A percentile compares a stretch with the other conserved stretches of the same genome.
Evolutionary conservation across 1,140 invertebrate genomes (phyloP).

Genomic region (Trachelipus rathkii): DNA sequence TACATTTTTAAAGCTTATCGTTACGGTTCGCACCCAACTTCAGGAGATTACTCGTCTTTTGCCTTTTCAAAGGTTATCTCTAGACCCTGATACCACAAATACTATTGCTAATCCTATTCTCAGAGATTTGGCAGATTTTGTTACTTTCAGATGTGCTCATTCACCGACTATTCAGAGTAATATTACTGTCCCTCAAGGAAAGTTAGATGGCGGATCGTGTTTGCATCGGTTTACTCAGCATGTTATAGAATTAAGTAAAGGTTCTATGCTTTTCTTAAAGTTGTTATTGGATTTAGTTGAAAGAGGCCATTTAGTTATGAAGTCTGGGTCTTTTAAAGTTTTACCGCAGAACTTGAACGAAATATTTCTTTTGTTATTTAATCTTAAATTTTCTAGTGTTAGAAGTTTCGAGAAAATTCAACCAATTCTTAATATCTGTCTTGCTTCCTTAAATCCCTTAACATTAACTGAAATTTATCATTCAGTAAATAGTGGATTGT

Average conservation of each 20-base stretch:
- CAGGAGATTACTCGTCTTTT: constrained; percentile 75
- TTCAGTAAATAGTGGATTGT: constrained; percentile 78
- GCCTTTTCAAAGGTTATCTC: constrained; percentile 63
- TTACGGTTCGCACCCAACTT: constrained; percentile 79
- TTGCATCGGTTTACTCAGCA: constrained; percentile 72
- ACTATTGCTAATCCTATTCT: constrained; percentile 50
- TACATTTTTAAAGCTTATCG: constrained; percentile 82
- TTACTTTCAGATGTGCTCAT: constrained; percentile 71
- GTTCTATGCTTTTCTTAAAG: constrained; percentile 87
- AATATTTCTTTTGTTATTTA: constrained; percentile 89
- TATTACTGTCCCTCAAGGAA: constrained; percentile 50
- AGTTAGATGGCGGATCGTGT: constrained; percentile 57
- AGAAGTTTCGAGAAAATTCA: constrained; percentile 81
- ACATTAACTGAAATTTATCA: constrained; percentile 88
- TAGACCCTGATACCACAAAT: constrained; percentile 44
- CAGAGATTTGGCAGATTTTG: constrained; percentile 80
- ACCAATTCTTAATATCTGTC: constrained; percentile 78
- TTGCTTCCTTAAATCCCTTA: constrained; percentile 84
- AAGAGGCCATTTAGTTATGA: constrained; percentile 84
- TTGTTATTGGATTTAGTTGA: constrained; percentile 90
- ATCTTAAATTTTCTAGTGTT: constrained; percentile 81
- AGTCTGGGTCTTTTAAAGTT: constrained; percentile 86
- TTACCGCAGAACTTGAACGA: constrained; percentile 86
- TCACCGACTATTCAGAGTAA: constrained; percentile 53
- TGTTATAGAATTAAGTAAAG: constrained; percentile 72